These are phyloP conservation scores for Candidula unifasciata DNA, from an alignment of 2,888 invertebrate genomes.

Conservation along the genomic window DNA sequence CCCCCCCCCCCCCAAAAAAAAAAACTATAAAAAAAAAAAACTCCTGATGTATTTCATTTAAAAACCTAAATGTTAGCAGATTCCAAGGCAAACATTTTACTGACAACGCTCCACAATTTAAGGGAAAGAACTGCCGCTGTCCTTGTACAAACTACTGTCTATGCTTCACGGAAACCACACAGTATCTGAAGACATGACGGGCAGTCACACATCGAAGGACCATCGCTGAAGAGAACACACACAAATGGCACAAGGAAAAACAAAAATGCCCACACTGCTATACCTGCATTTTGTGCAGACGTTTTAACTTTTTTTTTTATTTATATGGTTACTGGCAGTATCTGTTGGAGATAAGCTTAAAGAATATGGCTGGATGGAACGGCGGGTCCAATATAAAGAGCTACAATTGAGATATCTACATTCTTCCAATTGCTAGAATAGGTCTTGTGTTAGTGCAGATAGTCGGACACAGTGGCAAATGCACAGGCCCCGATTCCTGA, in stretches of 20 bases:
- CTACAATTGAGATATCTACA: neutral
- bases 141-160: neutral
- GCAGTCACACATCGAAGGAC: neutral
- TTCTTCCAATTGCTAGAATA: neutral
- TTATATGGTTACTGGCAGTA: neutral
- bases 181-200: neutral
- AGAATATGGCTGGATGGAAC: constrained; percentile 14
- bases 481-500: constrained; percentile 94
- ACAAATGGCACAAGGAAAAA: neutral
- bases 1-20: no score
- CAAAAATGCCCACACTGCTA: neutral
- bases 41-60: no score
- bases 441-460: constrained; percentile 72
- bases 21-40: no score
- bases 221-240: neutral
- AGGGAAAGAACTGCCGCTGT: neutral
- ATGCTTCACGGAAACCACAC: neutral
- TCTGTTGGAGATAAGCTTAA: neutral
- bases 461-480: constrained; percentile 90
- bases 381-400: neutral
- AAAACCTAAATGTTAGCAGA: no score
- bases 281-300: neutral
- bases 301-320: no score
- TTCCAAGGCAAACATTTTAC: no score
- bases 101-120: no score